Conservation (phyloP, 2,888 invertebrate genomes). For the Amphipyra tragopoginis region DNA sequence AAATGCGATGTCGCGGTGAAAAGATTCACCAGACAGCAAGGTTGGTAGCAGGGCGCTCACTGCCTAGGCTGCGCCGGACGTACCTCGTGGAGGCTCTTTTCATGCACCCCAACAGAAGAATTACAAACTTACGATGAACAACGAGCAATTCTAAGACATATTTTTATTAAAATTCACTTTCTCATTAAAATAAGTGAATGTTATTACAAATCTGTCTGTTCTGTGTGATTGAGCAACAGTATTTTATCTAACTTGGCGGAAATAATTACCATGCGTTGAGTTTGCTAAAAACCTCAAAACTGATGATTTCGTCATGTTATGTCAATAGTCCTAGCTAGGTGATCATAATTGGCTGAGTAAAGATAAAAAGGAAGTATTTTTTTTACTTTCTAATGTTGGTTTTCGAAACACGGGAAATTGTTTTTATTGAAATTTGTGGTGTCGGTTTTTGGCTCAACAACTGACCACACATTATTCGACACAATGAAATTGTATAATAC, state of each 20-base stretch:
- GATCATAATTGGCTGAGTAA: slow-evolving; percentile 19
- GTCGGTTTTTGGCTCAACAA: background rate
- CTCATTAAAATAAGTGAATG: slow-evolving; percentile 21
- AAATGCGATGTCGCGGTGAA: too few species aligned
- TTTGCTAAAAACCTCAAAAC: slow-evolving; percentile 63
- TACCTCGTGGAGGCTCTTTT: too few species aligned
- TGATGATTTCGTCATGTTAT: slow-evolving; percentile 51
- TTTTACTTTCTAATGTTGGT: slow-evolving; percentile 31
- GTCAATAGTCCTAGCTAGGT: slow-evolving; percentile 31
- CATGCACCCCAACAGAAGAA: too few species aligned
- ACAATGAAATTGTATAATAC: too few species aligned
- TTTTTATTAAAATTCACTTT: slow-evolving; percentile 1
- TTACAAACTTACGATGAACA: too few species aligned
- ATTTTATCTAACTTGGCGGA: slow-evolving; percentile 64
- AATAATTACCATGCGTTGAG: slow-evolving; percentile 59
- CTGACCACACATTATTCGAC: too few species aligned
- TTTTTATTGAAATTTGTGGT: background rate
- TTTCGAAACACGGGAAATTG: slow-evolving; percentile 19
- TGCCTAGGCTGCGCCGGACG: too few species aligned
- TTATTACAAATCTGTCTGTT: slow-evolving; percentile 21
- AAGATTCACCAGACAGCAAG: too few species aligned
- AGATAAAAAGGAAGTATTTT: slow-evolving; percentile 28
- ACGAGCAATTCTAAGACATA: too few species aligned
- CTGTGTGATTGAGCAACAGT: slow-evolving; percentile 57
- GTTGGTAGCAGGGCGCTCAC: too few species aligned